phyloP scores from a whole-genome alignment of 2,797 vertebrate species.

The Phaenicophaeus curvirostris region DNA sequence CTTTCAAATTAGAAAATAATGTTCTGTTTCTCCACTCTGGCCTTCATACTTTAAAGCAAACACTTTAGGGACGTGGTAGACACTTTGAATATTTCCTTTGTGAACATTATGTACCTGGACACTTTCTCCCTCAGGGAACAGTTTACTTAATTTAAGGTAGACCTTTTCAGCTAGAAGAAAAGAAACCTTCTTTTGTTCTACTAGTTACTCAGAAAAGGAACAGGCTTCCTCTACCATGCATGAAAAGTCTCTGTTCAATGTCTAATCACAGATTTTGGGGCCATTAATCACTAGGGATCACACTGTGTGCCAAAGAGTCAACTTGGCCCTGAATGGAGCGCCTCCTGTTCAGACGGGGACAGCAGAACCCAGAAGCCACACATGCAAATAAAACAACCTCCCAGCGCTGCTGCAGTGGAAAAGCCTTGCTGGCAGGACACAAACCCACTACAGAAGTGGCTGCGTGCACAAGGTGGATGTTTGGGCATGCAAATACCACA shows the following conservation, averaged over 20 bases:
- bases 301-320: accelerated
- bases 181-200: constrained; percentile 18
- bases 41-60: constrained; percentile 40
- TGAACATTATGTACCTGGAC: constrained; percentile 64
- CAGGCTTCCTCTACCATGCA: background rate
- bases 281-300: background rate
- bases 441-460: background rate
- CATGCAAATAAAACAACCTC: accelerated
- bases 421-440: background rate
- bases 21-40: background rate
- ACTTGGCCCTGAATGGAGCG: accelerated
- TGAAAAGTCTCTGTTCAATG: background rate
- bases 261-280: background rate
- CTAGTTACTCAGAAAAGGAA: background rate
- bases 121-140: constrained; percentile 45
- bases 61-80: background rate
- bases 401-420: background rate
- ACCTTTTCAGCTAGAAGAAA: constrained; percentile 24
- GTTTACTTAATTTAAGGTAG: constrained; percentile 58
- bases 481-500: background rate
- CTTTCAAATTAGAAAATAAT: constrained; percentile 25
- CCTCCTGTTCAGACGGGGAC: background rate
- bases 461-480: background rate
- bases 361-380: background rate
- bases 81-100: constrained; percentile 40